Evolutionary conservation across 2,797 vertebrate genomes (phyloP), one percentile per base, ranked within the genome.

Genomic region (Crotalus adamanteus): DNA sequence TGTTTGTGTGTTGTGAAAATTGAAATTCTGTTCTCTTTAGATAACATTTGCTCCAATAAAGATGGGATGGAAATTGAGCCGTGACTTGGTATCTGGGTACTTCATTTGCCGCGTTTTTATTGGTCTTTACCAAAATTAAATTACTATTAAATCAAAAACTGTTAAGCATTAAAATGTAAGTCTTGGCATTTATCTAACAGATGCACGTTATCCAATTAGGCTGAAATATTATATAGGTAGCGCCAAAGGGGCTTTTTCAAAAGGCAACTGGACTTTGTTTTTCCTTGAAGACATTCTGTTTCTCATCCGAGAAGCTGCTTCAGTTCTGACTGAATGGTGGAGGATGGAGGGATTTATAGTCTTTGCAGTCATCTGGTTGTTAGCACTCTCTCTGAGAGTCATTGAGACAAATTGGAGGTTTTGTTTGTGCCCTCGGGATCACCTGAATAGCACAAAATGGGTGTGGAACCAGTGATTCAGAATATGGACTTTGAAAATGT

Each of bases 41-140:
- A 95, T 95, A 92, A 53, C 97, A 96, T 93, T 96, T 96, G 96
- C 95, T 97, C 96, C 95, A 98, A 97, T 98, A 98, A 98, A 98
- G 94, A 92, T 94, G 95, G 94, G 95, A 93, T 88, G 83, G 95
- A 93, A 96, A 94, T 96, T 94, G 94, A 92, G 95, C 96, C 91
- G 31, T 93, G 91, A 91, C 93, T 93, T 5, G 18, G 14, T 47
- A 31, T 42, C 65, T 18, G 56, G 1, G 61, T 61, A 59, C 53
- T 22, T 56, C 56, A 31, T 90, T 91, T 63, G 56, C 57, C 88
- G 31, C 6, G 18, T 91, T 88, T 73, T 83, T 25, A 83, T 83
- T 83, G 83, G 55, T 56, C 31, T 7, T 87, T 18, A 28, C 12
- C 83, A 42, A 83, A 9, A 11, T 63, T 69, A 85, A 73, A 73